These are phyloP conservation scores for Rhynchopsitta pachyrhyncha DNA, from an alignment of 2,113 vertebrate species.

Conservation along the genomic window DNA sequence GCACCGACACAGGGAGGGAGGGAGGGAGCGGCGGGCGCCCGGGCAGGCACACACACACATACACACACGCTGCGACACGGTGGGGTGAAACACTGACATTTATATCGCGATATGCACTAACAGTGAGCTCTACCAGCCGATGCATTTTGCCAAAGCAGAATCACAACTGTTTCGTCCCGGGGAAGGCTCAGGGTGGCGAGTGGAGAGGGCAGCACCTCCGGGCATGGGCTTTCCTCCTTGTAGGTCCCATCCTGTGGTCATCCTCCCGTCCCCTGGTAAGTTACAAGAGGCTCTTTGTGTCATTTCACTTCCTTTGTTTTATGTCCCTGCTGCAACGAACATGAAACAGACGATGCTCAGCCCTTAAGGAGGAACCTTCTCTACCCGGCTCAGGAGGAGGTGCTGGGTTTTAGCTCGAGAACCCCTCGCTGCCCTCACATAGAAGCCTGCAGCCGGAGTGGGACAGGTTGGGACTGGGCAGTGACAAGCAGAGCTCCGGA, in stretches of 20 bases:
- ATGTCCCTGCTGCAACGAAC: slow-evolving; percentile 61
- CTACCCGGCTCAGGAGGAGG: background rate
- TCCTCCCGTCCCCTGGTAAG: background rate
- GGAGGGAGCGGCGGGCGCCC: background rate
- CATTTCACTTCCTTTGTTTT: slow-evolving; percentile 13
- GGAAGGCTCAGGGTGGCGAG: background rate
- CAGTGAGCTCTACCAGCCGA: slow-evolving; percentile 71
- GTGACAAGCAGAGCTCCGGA: background rate
- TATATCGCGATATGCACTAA: slow-evolving; percentile 75
- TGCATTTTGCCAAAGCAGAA: slow-evolving; percentile 72
- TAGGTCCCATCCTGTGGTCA: background rate
- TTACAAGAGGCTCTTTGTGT: background rate
- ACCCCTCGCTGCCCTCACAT: background rate
- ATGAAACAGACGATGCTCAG: background rate
- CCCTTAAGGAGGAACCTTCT: background rate
- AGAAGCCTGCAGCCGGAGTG: background rate
- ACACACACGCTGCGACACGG: slow-evolving; percentile 30
- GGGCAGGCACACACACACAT: background rate
- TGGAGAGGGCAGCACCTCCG: background rate
- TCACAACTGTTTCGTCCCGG: background rate
- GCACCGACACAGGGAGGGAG: background rate
- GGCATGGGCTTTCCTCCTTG: background rate
- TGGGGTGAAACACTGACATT: slow-evolving; percentile 76
- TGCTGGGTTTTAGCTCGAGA: background rate
- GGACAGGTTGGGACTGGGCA: background rate